Evolutionary conservation across 2,888 invertebrate species (phyloP), one percentile per base, ranked within the genome.

Genomic region (Ormyrus labotus): DNA sequence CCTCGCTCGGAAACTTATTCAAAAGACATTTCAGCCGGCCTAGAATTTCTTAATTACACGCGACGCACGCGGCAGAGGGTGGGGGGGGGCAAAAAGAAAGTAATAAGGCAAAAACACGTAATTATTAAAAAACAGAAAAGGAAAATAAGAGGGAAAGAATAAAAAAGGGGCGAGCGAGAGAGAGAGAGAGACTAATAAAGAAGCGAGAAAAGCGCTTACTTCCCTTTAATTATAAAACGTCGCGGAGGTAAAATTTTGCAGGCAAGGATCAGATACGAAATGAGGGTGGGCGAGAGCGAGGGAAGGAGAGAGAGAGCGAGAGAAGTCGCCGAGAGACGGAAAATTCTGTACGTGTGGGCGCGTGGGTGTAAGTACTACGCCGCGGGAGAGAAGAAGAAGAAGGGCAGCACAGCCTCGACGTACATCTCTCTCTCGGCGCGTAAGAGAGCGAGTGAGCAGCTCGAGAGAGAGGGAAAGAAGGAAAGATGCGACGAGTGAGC

Each of bases 171-270:
- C 13, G 60, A 55, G 45, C 6, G 69, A 63, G 57, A 57, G 57
- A 51, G 50, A 69, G 64, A 72, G 6, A 55, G 61, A 47, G 68
- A 63, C 67, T 73, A 76, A 77, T 71, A 78, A 80, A 82, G 78
- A 80, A 82, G 74, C 74, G 74, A 80, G 74, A 80, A 80, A 82
- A 80, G 80, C 80, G 82, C 80, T 82, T 78, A 82, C 82, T 80
- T 82, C 74, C 80, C 80, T 82, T 80, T 80, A 82, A 82, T 82
- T 82, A 82, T 78, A 80, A 82, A 80, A 80, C 67, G 80, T 80
- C 80, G 78, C 78, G 71, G 71, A 73, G 70, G 77, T 81, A 65
- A 81, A 78, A 78, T 81, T 81, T 75, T 47, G 61, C 65, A 61
- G 74, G 48, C 50, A 69, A 74, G 78, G 67, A 75, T 78, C 74